Base-by-base conservation (phyloP, 2,113 vertebrate genomes). In the Limnothrissa miodon region DNA sequence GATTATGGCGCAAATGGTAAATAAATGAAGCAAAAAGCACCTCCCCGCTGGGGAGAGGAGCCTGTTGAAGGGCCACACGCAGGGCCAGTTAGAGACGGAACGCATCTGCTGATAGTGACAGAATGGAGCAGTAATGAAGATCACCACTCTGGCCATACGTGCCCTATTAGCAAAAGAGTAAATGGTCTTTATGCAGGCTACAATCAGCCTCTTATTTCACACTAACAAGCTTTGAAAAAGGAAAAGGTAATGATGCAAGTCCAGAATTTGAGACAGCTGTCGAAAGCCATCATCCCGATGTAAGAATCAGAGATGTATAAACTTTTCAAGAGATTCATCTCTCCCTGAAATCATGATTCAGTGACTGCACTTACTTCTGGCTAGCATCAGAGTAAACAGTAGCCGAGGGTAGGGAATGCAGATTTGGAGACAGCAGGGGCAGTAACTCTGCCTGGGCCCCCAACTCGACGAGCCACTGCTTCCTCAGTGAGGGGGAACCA, bases 391-490 rank as follows among this genome's bases (percentile, higher is more conserved):
- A 36, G 62, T 70, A 70, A 70, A 74, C 25, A 66, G 29, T 6
- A 36, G 33, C 15, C 15, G 5, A 70, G 25, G 25, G 62, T 11
- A 13, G 62, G 62, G 10, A 33, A 70, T 70, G 62, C 62, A 70
- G 59, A 70, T 70, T 29, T 70, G 62, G 36, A 36, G 29, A 33
- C 25, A 13, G 9, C 25, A 33, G 29, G 66, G 33, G 25, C 59
- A 74, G 33, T 5, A 5, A 17, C 66, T 17, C 66, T 36, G 66
- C 36, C 33, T 33, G 0, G 10, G 6, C 44, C 81, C 84, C 86
- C 85, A 83, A 86, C 84, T 86, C 85, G 83, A 86, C 86, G n/a
- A 81, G 10, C 88, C n/a, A n/a, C n/a, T n/a, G n/a, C n/a, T n/a
- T n/a, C 56, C 83, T 88, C n/a, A 1, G 79, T 29, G 78, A 89